A percentile compares a stretch with the other conserved stretches of the same genome.
Evolutionary conservation across 1,140 invertebrate genomes (phyloP).

Genomic region (Chrysoperla carnea): DNA sequence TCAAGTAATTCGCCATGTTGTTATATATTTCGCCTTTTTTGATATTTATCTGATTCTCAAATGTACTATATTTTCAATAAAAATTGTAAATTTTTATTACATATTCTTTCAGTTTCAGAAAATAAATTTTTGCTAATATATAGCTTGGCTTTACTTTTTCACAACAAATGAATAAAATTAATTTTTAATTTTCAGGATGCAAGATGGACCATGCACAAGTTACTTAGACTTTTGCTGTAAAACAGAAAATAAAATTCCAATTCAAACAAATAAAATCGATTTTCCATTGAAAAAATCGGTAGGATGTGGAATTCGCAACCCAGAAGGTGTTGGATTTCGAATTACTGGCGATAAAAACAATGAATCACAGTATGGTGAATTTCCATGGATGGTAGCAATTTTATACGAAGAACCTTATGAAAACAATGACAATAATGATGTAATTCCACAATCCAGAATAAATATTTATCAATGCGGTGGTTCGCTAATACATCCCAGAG

Average conservation of each 20-base stretch:
- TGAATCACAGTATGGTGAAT: slow-evolving; percentile 52
- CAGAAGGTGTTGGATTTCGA: slow-evolving; percentile 42
- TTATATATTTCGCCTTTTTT: no score
- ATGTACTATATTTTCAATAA: no score
- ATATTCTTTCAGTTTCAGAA: no score
- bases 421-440: slow-evolving; percentile 26
- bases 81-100: no score
- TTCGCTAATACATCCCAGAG: slow-evolving; percentile 48
- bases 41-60: no score
- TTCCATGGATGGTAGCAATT: slow-evolving; percentile 72
- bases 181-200: slow-evolving; percentile 15
- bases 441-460: slow-evolving; percentile 26
- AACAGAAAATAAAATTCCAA: slow-evolving; percentile 13
- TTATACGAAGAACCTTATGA: slow-evolving; percentile 37
- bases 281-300: slow-evolving; percentile 9
- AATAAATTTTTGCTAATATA: no score
- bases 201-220: slow-evolving; percentile 33
- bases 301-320: slow-evolving; percentile 39
- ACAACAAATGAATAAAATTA: no score
- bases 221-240: slow-evolving; percentile 48
- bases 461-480: slow-evolving; percentile 60
- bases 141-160: no score
- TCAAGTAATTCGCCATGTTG: no score
- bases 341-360: slow-evolving; percentile 40
- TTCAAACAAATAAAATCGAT: slow-evolving; percentile 14